Evolutionary conservation across 1,140 invertebrate species (phyloP).

Genomic region (Drosophila sp.): DNA sequence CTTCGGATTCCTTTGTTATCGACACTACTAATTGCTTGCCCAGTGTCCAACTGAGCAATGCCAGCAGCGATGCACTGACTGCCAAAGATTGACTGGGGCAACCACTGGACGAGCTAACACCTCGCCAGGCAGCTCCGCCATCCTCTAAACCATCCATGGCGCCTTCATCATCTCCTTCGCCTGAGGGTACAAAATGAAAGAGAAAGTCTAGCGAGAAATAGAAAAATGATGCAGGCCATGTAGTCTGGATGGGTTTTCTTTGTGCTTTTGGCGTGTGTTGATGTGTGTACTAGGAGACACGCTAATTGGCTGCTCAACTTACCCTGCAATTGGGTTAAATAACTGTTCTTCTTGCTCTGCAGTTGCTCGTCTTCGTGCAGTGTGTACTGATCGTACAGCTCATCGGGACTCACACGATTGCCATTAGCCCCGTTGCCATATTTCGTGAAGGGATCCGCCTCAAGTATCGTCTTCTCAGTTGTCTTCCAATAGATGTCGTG

Average conservation of each 20-base stretch:
- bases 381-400: conserved; percentile 79
- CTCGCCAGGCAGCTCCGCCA: conserved; percentile 69
- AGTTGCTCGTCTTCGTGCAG: conserved; percentile 73
- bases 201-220: conserved; percentile 78
- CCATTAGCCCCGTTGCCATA: conserved; percentile 46
- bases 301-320: conserved; percentile 68
- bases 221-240: conserved; percentile 66
- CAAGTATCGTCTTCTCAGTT: conserved; percentile 84
- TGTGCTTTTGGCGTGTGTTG: conserved; percentile 25
- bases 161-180: conserved; percentile 74
- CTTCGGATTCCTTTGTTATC: conserved; percentile 37
- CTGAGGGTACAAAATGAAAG: conserved; percentile 76
- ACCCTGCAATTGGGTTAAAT: conserved; percentile 82
- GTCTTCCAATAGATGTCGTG: conserved; percentile 86
- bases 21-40: conserved; percentile 68
- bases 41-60: conserved; percentile 65
- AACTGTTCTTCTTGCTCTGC: conserved; percentile 76
- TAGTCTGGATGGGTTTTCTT: conserved; percentile 39
- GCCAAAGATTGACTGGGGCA: conserved; percentile 43
- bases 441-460: conserved; percentile 83
- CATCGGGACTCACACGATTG: conserved; percentile 69
- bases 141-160: conserved; percentile 60
- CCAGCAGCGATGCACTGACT: conserved; percentile 52
- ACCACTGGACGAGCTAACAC: conserved; percentile 39
- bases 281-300: conserved; percentile 22